A percentile compares a stretch with the other conserved stretches of the same genome.
Evolutionary conservation across 2,113 vertebrate genomes (phyloP).

Genomic region (Chionomys nivalis): DNA sequence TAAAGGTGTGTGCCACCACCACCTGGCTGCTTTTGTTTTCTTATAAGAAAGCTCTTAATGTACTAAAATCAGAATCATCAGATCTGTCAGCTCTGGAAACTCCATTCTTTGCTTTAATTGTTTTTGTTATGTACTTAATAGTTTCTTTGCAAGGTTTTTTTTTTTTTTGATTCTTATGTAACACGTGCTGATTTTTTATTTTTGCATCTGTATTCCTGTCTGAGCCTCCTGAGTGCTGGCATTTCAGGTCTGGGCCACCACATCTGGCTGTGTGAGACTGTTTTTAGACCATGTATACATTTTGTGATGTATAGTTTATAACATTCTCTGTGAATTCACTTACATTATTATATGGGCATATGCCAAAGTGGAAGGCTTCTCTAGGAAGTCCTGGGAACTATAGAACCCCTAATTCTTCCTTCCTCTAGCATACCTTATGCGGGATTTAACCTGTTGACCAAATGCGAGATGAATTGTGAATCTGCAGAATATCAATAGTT

Average conservation of each 20-base stretch:
- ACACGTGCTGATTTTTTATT: not conserved
- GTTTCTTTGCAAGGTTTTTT: not conserved
- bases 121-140: not conserved
- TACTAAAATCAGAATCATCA: not conserved
- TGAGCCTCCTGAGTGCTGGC: not conserved
- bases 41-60: not conserved
- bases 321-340: not conserved
- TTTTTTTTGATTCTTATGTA: not conserved
- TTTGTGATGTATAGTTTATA: conserved; percentile 48
- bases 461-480: not conserved
- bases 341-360: not conserved
- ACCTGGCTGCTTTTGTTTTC: not conserved
- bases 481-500: not conserved
- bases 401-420: not conserved
- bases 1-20: not conserved
- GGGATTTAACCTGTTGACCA: not conserved
- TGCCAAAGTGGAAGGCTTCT: not conserved
- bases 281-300: conserved; percentile 8
- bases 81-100: conserved; percentile 21
- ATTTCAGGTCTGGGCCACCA: not conserved
- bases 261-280: not conserved
- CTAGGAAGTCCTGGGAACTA: not conserved
- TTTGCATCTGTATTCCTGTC: not conserved
- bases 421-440: not conserved
- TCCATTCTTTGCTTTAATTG: not conserved